Evolutionary conservation across 2,113 vertebrate genomes (phyloP).

Genomic region (Bothrops jararaca): DNA sequence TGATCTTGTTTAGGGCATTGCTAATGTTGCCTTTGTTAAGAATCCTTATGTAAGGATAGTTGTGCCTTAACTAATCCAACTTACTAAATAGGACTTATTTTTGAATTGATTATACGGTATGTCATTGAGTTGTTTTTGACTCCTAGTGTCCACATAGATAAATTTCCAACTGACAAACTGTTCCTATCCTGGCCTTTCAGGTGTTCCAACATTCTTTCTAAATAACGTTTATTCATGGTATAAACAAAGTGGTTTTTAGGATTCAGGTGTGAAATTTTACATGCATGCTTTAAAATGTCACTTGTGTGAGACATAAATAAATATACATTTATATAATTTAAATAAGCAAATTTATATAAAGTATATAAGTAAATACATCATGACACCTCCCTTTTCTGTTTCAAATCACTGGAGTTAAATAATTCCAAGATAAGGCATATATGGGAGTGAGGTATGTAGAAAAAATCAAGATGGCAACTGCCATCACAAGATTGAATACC

Average conservation of each 20-base stretch:
- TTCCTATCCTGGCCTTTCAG: neutral
- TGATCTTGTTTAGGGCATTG: neutral
- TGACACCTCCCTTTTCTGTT: neutral
- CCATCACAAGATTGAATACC: neutral
- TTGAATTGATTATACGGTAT: neutral
- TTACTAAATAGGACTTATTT: neutral
- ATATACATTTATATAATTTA: no score
- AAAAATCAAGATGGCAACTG: neutral
- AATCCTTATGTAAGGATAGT: neutral
- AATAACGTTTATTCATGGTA: neutral
- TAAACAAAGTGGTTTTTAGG: neutral
- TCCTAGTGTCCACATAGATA: neutral
- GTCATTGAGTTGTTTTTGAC: neutral
- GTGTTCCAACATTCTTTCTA: neutral
- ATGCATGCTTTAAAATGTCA: neutral
- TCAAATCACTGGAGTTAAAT: neutral
- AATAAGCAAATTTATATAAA: neutral
- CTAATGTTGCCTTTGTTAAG: neutral
- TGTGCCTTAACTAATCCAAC: neutral
- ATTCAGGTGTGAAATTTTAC: neutral
- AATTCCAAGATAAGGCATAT: neutral
- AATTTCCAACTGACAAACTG: neutral
- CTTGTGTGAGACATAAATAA: neutral
- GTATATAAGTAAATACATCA: neutral
- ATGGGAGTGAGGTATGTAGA: neutral